Percentiles rank a stretch among this genome's conserved stretches.
phyloP scores from a whole-genome alignment of 1,140 invertebrate species.

The Harpegnathos saltator region DNA sequence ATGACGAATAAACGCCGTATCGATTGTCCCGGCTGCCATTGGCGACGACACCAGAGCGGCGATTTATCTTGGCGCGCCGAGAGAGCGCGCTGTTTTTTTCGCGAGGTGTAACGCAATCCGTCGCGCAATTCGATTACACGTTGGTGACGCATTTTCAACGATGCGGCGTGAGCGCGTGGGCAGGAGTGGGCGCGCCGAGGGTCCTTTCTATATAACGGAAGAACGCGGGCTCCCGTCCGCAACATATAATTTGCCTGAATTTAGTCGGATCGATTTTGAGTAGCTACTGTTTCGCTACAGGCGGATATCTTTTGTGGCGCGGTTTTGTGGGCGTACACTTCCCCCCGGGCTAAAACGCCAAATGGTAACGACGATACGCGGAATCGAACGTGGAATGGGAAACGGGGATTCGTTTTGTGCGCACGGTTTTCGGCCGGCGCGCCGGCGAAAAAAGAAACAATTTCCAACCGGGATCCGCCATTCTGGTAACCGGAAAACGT shows the following conservation, averaged over 20 bases:
- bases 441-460: slow-evolving; percentile 70
- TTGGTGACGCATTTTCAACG: slow-evolving; percentile 40
- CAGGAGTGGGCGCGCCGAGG: slow-evolving; percentile 1
- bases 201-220: slow-evolving; percentile 55
- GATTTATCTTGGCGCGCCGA: slow-evolving; percentile 1
- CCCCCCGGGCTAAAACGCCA: slow-evolving; percentile 84
- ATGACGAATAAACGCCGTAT: slow-evolving; percentile 32
- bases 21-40: not conserved
- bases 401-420: slow-evolving; percentile 76
- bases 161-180: not conserved
- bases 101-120: slow-evolving; percentile 34
- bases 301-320: slow-evolving; percentile 86
- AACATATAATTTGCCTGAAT: slow-evolving; percentile 84
- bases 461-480: slow-evolving; percentile 65
- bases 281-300: slow-evolving; percentile 84
- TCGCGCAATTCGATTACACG: slow-evolving; percentile 56
- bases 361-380: slow-evolving; percentile 82
- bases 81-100: slow-evolving; percentile 14
- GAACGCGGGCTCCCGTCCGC: slow-evolving; percentile 77
- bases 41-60: not conserved
- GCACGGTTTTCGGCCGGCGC: slow-evolving; percentile 65
- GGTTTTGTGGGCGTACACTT: slow-evolving; percentile 83
- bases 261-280: slow-evolving; percentile 84
- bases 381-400: slow-evolving; percentile 75
- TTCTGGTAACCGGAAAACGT: slow-evolving; percentile 55